A percentile compares a stretch with the other conserved stretches of the same genome.
Conservation (phyloP, 2,888 invertebrate species). For the Deilephila porcellus region DNA sequence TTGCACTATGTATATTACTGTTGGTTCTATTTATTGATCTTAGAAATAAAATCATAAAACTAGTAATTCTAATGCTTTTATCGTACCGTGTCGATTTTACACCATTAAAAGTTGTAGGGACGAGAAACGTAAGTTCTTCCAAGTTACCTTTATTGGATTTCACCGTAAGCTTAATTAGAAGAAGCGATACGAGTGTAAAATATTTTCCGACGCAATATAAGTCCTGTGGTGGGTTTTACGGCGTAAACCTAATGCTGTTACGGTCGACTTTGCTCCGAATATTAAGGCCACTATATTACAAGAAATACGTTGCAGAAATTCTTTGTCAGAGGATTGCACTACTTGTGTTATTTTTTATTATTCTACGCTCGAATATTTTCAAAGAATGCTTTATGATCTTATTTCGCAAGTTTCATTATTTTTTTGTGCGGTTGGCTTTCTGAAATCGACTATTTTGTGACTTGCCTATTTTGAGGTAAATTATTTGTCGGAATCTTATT, state of each 20-base stretch:
- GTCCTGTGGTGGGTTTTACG: not conserved
- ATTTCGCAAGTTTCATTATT: too few species aligned
- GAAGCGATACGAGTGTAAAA: not conserved
- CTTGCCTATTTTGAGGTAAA: too few species aligned
- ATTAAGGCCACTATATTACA: not conserved
- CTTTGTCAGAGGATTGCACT: too few species aligned
- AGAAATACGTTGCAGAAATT: too few species aligned
- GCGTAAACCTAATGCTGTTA: not conserved
- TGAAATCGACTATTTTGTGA: too few species aligned
- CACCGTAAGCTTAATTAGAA: slow-evolving; percentile 12
- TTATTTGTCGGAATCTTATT: too few species aligned
- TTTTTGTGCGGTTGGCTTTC: too few species aligned
- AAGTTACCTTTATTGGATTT: slow-evolving; percentile 15
- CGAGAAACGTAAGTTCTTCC: not conserved
- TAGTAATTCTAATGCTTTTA: not conserved
- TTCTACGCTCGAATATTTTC: too few species aligned
- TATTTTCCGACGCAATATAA: slow-evolving; percentile 1
- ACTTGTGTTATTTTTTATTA: too few species aligned
- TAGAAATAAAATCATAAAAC: not conserved
- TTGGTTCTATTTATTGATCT: not conserved
- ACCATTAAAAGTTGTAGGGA: slow-evolving; percentile 1
- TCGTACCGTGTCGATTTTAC: not conserved
- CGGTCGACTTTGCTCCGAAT: not conserved
- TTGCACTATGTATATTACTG: too few species aligned
- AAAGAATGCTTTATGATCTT: too few species aligned